These are phyloP conservation scores for Lithosia quadra DNA, from an alignment of 2,888 invertebrate genomes.

Conservation along the genomic window DNA sequence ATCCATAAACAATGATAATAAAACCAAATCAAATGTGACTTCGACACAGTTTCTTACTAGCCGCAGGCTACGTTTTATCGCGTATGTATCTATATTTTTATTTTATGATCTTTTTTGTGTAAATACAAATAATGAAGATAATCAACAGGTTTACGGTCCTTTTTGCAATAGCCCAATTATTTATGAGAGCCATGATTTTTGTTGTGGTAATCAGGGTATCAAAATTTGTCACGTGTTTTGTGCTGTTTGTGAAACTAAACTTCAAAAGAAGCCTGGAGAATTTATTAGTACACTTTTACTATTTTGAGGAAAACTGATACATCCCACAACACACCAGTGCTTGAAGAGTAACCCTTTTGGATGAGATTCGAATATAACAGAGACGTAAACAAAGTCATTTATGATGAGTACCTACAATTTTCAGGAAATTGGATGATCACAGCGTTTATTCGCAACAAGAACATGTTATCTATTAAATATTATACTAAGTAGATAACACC, in stretches of 20 bases:
- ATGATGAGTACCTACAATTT: slow-evolving; percentile 1
- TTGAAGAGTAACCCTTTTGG: background rate
- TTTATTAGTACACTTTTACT: too few species aligned
- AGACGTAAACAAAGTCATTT: background rate
- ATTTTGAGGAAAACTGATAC: background rate
- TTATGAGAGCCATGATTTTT: background rate
- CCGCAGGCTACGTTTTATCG: background rate
- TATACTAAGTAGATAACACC: background rate
- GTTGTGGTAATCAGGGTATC: background rate
- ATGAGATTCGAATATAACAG: background rate
- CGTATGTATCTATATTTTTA: background rate
- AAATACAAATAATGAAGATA: background rate
- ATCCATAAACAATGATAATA: background rate
- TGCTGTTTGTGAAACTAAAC: background rate
- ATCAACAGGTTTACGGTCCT: background rate
- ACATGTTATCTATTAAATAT: slow-evolving; percentile 2
- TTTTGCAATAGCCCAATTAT: background rate
- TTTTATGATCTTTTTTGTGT: background rate
- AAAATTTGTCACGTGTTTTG: background rate
- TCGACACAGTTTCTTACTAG: background rate
- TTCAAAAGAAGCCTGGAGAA: background rate
- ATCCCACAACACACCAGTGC: too few species aligned
- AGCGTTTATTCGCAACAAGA: background rate
- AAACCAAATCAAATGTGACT: background rate
- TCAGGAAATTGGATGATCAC: background rate